Evolutionary conservation across 2,888 invertebrate species (phyloP).

Genomic region (Drosophila melanosoma): DNA sequence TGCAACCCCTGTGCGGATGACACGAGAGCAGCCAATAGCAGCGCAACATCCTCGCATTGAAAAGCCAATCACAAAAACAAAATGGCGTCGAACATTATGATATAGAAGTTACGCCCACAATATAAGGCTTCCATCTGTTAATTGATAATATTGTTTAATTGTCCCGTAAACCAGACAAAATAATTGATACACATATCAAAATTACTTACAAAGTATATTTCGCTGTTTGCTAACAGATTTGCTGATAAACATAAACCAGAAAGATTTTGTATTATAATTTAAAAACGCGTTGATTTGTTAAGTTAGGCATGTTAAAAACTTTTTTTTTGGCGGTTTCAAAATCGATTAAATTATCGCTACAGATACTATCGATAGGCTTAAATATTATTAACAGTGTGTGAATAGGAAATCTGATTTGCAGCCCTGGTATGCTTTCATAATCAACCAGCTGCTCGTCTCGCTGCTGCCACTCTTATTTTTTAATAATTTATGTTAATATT

Average conservation of each 20-base stretch:
- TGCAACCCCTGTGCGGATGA: constrained; percentile 42
- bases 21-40: constrained; percentile 47
- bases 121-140: neutral
- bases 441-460: constrained; percentile 30
- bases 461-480: neutral
- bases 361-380: neutral
- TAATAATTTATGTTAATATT: constrained; percentile 15
- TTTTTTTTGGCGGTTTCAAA: neutral
- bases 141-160: neutral
- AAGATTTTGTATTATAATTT: neutral
- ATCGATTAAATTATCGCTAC: neutral
- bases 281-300: constrained; percentile 3
- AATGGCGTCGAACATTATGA: constrained; percentile 55
- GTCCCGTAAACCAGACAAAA: neutral
- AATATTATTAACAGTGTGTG: neutral
- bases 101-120: constrained; percentile 13
- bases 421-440: constrained; percentile 69
- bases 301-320: too few species aligned
- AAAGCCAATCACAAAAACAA: constrained; percentile 57
- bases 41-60: constrained; percentile 15
- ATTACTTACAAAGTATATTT: neutral
- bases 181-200: neutral
- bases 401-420: constrained; percentile 23
- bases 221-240: neutral
- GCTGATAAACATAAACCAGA: neutral